These are phyloP conservation scores for Exaiptasia diaphana DNA, from an alignment of 64 coral and sea anemone genomes.

Conservation along the genomic window DNA sequence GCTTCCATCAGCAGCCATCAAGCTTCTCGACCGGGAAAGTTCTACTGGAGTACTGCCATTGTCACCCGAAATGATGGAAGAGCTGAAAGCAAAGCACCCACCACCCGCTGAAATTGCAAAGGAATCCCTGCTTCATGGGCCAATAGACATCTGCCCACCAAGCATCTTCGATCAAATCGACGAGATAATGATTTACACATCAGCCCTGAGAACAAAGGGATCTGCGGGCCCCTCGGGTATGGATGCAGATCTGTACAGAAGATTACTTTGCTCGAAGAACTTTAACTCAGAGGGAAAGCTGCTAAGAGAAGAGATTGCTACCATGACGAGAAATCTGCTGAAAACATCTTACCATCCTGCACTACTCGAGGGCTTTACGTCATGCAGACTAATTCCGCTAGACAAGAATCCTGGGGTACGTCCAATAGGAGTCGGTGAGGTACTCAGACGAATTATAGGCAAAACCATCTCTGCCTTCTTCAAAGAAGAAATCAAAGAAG, in stretches of 20 bases:
- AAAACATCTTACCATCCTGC: slow-evolving; percentile 45
- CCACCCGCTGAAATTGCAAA: slow-evolving; percentile 8
- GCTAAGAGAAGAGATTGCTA: slow-evolving; percentile 64
- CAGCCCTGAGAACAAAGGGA: neutral
- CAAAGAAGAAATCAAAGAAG: neutral
- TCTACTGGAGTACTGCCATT: neutral
- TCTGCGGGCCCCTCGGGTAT: slow-evolving; percentile 27
- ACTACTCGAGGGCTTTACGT: slow-evolving; percentile 43
- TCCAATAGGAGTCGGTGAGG: slow-evolving; percentile 7
- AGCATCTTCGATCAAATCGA: slow-evolving; percentile 12
- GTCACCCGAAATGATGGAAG: neutral
- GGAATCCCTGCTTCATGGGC: slow-evolving; percentile 1
- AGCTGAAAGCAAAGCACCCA: slow-evolving; percentile 19
- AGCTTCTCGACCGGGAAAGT: slow-evolving; percentile 1
- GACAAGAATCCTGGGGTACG: slow-evolving; percentile 26
- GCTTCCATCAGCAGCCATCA: slow-evolving; percentile 15
- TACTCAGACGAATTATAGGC: slow-evolving; percentile 1
- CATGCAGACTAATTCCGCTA: slow-evolving; percentile 4
- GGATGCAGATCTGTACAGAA: slow-evolving; percentile 12
- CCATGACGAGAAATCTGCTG: slow-evolving; percentile 55
- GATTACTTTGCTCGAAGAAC: slow-evolving; percentile 24
- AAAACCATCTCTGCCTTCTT: neutral
- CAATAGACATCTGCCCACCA: neutral
- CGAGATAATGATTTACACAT: neutral
- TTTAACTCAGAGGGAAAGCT: slow-evolving; percentile 35